These are phyloP conservation scores for Eolophus roseicapilla DNA, from an alignment of 2,113 vertebrate genomes.

Conservation along the genomic window DNA sequence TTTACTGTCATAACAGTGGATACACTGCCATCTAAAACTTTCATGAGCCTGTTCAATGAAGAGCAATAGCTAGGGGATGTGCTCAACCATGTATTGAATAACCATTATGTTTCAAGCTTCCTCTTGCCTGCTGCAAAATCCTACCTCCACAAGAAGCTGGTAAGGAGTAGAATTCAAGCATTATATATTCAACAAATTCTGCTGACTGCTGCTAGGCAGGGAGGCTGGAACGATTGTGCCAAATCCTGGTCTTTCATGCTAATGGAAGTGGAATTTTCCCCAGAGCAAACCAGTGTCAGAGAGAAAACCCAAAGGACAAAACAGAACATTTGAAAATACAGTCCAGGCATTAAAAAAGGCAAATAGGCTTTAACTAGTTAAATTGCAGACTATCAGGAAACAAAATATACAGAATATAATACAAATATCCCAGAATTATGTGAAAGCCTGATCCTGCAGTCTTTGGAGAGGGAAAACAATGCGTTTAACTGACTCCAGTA, in stretches of 20 bases:
- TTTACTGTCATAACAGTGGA: not conserved
- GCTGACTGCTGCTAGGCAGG: conserved; percentile 47
- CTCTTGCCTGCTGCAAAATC: not conserved
- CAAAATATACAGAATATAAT: not conserved
- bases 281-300: not conserved
- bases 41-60: not conserved
- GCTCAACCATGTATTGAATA: not conserved
- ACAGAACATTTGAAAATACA: not conserved
- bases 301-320: not conserved
- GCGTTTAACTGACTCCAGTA: conserved; percentile 2
- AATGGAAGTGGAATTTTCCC: conserved; percentile 42
- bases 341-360: not conserved
- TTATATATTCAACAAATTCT: conserved; percentile 55
- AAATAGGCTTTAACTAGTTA: not conserved
- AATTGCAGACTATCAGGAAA: not conserved
- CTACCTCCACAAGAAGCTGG: not conserved
- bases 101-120: not conserved
- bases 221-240: conserved; percentile 28
- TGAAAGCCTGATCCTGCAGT: conserved; percentile 7
- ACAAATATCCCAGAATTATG: not conserved
- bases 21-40: not conserved
- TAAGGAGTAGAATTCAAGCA: conserved; percentile 16
- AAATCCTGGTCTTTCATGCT: conserved; percentile 1
- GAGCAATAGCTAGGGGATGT: not conserved
- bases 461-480: not conserved